Evolutionary conservation across 1,140 invertebrate genomes (phyloP).

Genomic region (Dysdera silvatica): DNA sequence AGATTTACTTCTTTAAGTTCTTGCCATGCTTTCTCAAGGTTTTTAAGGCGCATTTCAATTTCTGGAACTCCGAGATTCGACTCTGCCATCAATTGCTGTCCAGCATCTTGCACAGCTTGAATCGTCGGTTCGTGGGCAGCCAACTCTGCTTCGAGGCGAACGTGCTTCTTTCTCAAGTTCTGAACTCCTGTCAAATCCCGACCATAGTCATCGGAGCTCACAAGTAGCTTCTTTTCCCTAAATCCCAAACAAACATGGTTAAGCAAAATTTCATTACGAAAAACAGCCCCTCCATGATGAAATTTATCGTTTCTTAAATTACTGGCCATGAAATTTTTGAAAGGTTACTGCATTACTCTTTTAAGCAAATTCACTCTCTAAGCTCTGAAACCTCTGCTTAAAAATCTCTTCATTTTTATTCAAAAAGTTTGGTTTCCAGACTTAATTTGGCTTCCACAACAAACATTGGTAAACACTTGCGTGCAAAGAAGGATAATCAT

Average conservation of each 20-base stretch:
- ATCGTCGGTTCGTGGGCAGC: slow-evolving; percentile 94
- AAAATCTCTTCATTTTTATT: too few relatives aligned
- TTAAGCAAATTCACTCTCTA: too few relatives aligned
- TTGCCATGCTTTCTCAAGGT: slow-evolving; percentile 44
- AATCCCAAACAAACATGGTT: slow-evolving; percentile 26
- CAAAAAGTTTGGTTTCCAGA: too few relatives aligned
- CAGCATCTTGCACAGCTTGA: slow-evolving; percentile 91
- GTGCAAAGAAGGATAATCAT: too few relatives aligned
- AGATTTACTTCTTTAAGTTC: slow-evolving; percentile 38
- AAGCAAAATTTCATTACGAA: too few relatives aligned
- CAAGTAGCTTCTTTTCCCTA: slow-evolving; percentile 92
- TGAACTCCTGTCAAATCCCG: slow-evolving; percentile 95
- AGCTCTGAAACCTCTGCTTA: too few relatives aligned
- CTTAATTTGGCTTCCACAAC: too few relatives aligned
- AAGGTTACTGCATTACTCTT: neutral
- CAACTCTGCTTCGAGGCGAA: slow-evolving; percentile 89
- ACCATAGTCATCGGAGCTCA: slow-evolving; percentile 96
- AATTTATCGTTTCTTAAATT: neutral
- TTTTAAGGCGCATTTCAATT: slow-evolving; percentile 63
- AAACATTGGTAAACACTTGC: too few relatives aligned
- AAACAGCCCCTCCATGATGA: too few relatives aligned
- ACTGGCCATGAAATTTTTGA: neutral
- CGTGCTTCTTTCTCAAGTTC: slow-evolving; percentile 97
- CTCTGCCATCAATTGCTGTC: slow-evolving; percentile 91
- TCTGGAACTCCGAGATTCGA: slow-evolving; percentile 94